phyloP scores from a whole-genome alignment of 2,888 invertebrate species.

The Ornithoptera alexandrae region DNA sequence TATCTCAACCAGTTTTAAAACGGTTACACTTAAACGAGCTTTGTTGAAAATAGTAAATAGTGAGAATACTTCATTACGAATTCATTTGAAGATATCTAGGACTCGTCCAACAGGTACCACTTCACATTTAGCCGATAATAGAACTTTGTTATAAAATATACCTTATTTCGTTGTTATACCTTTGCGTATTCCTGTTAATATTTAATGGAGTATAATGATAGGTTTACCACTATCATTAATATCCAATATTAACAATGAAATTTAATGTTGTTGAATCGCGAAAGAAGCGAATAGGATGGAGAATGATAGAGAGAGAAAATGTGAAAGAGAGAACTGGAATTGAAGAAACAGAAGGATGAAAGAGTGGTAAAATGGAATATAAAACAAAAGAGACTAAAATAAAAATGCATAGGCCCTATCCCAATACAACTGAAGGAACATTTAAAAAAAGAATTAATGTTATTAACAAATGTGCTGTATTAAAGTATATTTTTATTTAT shows the following conservation, averaged over 20 bases:
- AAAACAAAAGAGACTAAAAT: no score
- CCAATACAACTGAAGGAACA: no score
- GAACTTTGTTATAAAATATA: constrained; percentile 18
- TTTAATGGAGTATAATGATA: background rate
- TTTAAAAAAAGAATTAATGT: no score
- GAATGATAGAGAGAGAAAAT: no score
- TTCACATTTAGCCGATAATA: constrained; percentile 24
- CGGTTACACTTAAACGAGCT: constrained; percentile 1
- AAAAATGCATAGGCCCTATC: no score
- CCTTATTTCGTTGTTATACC: constrained; percentile 2
- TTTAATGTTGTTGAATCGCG: no score
- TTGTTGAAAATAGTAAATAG: constrained; percentile 12
- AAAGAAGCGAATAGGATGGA: no score
- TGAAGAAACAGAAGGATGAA: no score
- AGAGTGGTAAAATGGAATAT: no score
- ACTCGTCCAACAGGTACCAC: constrained; percentile 28
- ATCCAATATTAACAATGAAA: background rate
- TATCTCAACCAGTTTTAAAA: background rate
- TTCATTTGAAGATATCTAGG: constrained; percentile 22
- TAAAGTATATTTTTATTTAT: no score
- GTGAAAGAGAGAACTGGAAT: no score
- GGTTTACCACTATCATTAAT: background rate
- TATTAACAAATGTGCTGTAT: no score
- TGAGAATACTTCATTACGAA: constrained; percentile 2
- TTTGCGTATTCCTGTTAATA: background rate